These are phyloP conservation scores for Ptychodera flava DNA, from an alignment of 35 echinoderm and acorn worm genomes.

Conservation along the genomic window DNA sequence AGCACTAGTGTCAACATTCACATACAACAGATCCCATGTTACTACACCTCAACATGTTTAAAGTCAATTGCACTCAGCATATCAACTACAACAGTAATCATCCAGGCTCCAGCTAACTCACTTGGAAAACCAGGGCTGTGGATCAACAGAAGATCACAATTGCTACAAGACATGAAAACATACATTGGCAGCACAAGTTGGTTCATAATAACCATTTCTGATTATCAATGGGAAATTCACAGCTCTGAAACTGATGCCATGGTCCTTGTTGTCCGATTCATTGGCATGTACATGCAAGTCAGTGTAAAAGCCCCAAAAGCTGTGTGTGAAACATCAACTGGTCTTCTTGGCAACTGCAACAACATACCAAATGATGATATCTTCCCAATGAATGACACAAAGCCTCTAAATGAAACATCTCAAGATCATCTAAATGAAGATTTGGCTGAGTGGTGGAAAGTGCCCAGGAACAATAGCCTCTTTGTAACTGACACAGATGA, in stretches of 20 bases:
- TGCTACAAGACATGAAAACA: background rate
- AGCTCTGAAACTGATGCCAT: conserved; percentile 3
- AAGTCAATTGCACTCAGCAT: conserved; percentile 44
- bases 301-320: conserved; percentile 25
- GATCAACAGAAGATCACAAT: conserved; percentile 33
- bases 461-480: conserved; percentile 41
- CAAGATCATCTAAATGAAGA: conserved; percentile 39
- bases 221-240: conserved; percentile 12
- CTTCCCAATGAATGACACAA: background rate
- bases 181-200: conserved; percentile 27
- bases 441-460: conserved; percentile 45
- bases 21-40: conserved; percentile 77
- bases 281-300: conserved; percentile 42
- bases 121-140: conserved; percentile 43
- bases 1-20: conserved; percentile 23
- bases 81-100: conserved; percentile 14
- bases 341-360: conserved; percentile 81
- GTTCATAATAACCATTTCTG: conserved; percentile 26
- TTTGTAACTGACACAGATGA: conserved; percentile 45
- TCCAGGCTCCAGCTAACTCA: conserved; percentile 56
- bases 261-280: conserved; percentile 30
- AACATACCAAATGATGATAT: conserved; percentile 36
- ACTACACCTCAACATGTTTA: conserved; percentile 32
- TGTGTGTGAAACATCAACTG: conserved; percentile 24
- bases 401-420: conserved; percentile 21